These are phyloP conservation scores for Notechis scutatus DNA, from an alignment of 2,113 vertebrate species.

Conservation along the genomic window DNA sequence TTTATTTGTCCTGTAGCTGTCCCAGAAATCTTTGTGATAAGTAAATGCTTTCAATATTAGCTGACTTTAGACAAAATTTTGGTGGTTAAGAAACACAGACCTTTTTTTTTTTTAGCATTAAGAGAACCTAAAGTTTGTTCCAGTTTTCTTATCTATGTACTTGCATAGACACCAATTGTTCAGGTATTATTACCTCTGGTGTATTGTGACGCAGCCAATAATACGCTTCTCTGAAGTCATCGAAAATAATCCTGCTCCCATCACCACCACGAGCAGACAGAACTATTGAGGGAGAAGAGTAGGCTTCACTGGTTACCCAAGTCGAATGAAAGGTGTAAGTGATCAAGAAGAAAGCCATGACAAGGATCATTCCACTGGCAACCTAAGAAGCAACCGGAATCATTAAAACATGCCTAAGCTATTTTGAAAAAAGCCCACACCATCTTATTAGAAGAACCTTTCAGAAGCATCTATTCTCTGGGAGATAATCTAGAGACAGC, in stretches of 20 bases:
- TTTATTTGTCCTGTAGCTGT: neutral
- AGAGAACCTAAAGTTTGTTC: neutral
- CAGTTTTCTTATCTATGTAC: neutral
- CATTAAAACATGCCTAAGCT: neutral
- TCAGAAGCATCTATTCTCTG: neutral
- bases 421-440: neutral
- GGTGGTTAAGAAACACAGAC: neutral
- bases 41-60: neutral
- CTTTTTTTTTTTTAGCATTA: no score
- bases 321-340: conserved; percentile 99
- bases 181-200: conserved; percentile 79
- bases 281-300: conserved; percentile 97
- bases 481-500: neutral
- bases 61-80: neutral
- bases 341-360: conserved; percentile 98
- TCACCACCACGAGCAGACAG: conserved; percentile 91
- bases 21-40: neutral
- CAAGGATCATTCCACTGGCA: conserved; percentile 97
- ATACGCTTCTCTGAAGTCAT: conserved; percentile 97
- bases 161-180: neutral
- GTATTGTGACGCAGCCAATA: conserved; percentile 99
- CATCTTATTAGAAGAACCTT: neutral
- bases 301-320: conserved; percentile 99
- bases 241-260: conserved; percentile 96
- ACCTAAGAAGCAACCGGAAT: conserved; percentile 68